phyloP scores from a whole-genome alignment of 1,140 invertebrate genomes.

The Lamellibrachia luymesi region DNA sequence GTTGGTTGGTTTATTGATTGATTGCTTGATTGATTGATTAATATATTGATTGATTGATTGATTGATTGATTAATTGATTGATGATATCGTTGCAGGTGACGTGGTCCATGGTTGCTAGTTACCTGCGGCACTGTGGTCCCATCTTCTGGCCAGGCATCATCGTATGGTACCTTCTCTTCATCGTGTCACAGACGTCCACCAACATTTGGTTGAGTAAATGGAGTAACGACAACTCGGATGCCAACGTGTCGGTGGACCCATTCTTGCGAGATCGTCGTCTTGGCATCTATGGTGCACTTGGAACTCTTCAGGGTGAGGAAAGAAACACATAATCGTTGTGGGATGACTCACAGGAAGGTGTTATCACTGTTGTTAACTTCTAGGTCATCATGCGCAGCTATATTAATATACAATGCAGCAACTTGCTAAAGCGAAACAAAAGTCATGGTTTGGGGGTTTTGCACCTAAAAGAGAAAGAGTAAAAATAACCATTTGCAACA shows the following conservation, averaged over 20 bases:
- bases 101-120: constrained; percentile 5
- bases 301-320: constrained; percentile 44
- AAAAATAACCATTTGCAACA: too few relatives aligned
- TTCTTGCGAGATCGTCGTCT: constrained; percentile 37
- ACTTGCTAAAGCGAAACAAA: not conserved
- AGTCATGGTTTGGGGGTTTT: too few relatives aligned
- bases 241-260: constrained; percentile 29
- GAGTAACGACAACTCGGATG: constrained; percentile 29
- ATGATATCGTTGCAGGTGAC: not conserved
- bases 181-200: constrained; percentile 7
- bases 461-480: too few relatives aligned
- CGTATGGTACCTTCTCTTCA: constrained; percentile 1
- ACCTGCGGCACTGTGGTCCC: not conserved
- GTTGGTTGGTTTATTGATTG: too few relatives aligned
- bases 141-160: not conserved
- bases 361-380: not conserved
- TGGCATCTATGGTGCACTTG: constrained; percentile 43
- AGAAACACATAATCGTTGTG: not conserved
- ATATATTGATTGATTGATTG: too few relatives aligned
- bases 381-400: not conserved
- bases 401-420: not conserved
- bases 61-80: not conserved
- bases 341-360: not conserved
- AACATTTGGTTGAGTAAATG: constrained; percentile 28
- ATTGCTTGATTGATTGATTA: too few relatives aligned